Conservation (phyloP, 1,140 invertebrate species). For the Habropoda laboriosa region DNA sequence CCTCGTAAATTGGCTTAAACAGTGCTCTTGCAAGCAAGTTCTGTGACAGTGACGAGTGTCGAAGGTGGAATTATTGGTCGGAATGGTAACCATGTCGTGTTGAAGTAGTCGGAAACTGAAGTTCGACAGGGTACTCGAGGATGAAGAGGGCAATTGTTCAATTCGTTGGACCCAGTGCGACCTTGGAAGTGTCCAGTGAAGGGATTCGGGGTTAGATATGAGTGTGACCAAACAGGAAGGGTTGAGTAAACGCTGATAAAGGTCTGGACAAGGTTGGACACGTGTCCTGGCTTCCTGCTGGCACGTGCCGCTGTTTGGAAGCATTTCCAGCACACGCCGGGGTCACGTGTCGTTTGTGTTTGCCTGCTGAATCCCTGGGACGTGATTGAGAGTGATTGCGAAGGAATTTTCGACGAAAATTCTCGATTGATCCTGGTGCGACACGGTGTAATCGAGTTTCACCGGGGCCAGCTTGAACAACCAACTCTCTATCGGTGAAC, state of each 20-base stretch:
- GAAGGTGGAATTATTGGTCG: too few species aligned
- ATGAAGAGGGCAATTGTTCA: background rate
- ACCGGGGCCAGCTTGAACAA: too few species aligned
- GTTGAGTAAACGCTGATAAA: slow-evolving; percentile 18
- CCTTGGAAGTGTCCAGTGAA: background rate
- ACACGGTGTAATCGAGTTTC: background rate
- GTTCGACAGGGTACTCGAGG: background rate
- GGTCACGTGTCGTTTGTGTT: slow-evolving; percentile 66
- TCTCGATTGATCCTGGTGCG: background rate
- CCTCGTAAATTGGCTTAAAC: too few species aligned
- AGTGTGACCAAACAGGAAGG: background rate
- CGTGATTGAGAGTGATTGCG: slow-evolving; percentile 45
- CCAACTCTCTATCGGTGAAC: too few species aligned
- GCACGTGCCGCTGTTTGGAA: slow-evolving; percentile 72
- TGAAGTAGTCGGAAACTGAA: background rate
- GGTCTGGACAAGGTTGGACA: slow-evolving; percentile 56
- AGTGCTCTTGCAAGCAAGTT: too few species aligned
- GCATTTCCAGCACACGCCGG: slow-evolving; percentile 64
- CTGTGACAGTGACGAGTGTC: background rate
- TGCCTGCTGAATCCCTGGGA: slow-evolving; percentile 47
- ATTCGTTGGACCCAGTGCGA: too few species aligned
- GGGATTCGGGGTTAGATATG: background rate
- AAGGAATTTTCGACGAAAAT: slow-evolving; percentile 19
- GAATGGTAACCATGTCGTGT: background rate
- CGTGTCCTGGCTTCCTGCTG: slow-evolving; percentile 47